Evolutionary conservation across 2,888 invertebrate genomes (phyloP).

Genomic region (Meandrusa payeni): DNA sequence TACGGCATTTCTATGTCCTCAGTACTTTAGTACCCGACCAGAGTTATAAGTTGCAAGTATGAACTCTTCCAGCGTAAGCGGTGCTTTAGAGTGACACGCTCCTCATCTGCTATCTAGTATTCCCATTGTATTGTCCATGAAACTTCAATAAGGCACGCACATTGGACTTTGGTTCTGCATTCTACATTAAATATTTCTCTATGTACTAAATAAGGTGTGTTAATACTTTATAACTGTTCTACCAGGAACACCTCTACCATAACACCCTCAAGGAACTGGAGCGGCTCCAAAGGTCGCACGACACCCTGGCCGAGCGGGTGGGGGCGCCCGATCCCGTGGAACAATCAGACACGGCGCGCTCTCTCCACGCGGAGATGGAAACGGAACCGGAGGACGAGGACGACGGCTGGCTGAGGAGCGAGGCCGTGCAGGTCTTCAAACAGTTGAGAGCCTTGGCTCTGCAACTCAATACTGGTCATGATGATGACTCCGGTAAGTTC

Average conservation of each 20-base stretch:
- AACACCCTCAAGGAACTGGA: conserved; percentile 84
- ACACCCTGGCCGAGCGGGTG: conserved; percentile 85
- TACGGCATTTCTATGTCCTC: no score
- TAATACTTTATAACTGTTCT: no score
- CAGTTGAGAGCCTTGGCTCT: conserved; percentile 87
- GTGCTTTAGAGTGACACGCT: no score
- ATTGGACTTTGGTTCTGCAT: no score
- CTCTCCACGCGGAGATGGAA: conserved; percentile 95
- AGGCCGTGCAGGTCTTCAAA: conserved; percentile 86
- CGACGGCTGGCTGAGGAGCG: conserved; percentile 82
- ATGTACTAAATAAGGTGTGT: no score
- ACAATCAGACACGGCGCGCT: conserved; percentile 78
- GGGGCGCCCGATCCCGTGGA: conserved; percentile 80
- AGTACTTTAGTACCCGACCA: no score
- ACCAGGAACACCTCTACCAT: conserved; percentile 75
- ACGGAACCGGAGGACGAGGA: conserved; percentile 82
- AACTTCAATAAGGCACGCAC: no score
- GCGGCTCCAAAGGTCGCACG: conserved; percentile 86
- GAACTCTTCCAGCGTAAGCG: no score
- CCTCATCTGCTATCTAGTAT: no score
- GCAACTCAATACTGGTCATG: conserved; percentile 87
- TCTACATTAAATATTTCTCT: no score
- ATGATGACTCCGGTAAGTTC: conserved; percentile 84
- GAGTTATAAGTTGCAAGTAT: no score
- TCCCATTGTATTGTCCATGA: no score